Evolutionary conservation across 1,140 invertebrate genomes (phyloP).

Genomic region (Marisa cornuarietis): DNA sequence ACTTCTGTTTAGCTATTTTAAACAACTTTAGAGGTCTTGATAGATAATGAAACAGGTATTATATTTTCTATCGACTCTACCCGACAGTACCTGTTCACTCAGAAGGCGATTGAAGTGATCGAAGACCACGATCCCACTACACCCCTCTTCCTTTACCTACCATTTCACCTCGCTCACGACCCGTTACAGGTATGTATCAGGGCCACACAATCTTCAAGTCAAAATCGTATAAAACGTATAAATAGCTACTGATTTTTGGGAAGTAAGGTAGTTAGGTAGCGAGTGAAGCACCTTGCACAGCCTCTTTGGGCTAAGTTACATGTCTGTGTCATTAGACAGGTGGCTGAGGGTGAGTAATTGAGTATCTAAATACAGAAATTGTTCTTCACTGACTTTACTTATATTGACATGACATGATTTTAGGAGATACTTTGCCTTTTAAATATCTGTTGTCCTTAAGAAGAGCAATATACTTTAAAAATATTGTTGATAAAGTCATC

Average conservation of each 20-base stretch:
- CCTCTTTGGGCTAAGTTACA: too few relatives aligned
- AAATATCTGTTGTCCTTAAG: too few relatives aligned
- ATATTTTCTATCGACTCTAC: neutral
- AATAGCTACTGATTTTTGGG: neutral
- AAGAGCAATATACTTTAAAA: too few relatives aligned
- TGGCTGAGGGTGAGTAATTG: neutral
- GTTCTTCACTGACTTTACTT: neutral
- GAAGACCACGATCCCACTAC: constrained; percentile 12
- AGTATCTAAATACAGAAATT: neutral
- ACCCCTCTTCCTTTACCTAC: constrained; percentile 24
- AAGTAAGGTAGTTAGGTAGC: constrained; percentile 5
- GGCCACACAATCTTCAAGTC: too few relatives aligned
- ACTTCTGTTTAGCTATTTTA: too few relatives aligned
- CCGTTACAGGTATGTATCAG: constrained; percentile 18
- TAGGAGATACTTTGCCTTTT: too few relatives aligned
- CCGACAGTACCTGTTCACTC: constrained; percentile 15
- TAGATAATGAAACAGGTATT: too few relatives aligned
- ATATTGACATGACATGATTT: too few relatives aligned
- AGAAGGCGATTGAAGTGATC: constrained; percentile 9
- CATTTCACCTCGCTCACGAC: constrained; percentile 15
- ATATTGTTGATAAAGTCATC: too few relatives aligned
- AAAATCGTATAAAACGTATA: too few relatives aligned
- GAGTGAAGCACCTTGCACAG: neutral
- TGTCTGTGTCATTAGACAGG: neutral
- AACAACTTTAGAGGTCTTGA: too few relatives aligned